Percentiles rank a stretch among this genome's conserved stretches.
Evolutionary conservation across 2,113 vertebrate genomes (phyloP).

Genomic region (Pardalotus punctatus): DNA sequence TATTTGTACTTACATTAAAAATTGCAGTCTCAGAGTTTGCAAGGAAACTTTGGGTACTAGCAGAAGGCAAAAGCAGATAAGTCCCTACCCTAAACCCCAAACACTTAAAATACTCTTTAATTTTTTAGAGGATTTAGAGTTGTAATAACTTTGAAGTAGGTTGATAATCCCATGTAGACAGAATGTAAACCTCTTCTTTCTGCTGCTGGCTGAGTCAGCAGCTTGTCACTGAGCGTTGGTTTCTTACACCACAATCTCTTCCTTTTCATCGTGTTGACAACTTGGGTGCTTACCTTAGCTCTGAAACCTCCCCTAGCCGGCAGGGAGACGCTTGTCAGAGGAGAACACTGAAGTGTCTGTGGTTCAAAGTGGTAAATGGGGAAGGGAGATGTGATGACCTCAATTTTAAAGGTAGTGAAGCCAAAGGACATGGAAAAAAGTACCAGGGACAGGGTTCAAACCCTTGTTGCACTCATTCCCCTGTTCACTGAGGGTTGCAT

Average conservation of each 20-base stretch:
- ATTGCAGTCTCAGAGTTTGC: background rate
- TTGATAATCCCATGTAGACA: background rate
- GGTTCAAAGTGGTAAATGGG: background rate
- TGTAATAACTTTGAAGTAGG: background rate
- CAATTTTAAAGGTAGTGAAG: background rate
- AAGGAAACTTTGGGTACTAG: background rate
- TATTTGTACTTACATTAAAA: background rate
- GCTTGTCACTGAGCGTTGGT: background rate
- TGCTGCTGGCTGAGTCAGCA: background rate
- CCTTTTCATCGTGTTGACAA: background rate
- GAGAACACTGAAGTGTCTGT: background rate
- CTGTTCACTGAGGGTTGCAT: background rate
- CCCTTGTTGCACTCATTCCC: accelerated
- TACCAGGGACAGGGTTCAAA: background rate
- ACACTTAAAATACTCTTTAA: background rate
- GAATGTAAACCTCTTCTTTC: background rate
- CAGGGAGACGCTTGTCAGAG: background rate
- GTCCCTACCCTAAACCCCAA: background rate
- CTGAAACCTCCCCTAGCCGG: background rate
- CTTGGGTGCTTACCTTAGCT: background rate
- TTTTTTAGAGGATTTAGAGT: background rate
- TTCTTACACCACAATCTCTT: background rate
- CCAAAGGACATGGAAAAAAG: background rate
- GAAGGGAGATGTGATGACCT: background rate
- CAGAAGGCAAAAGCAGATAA: background rate